A percentile compares a stretch with the other conserved stretches of the same genome.
phyloP scores from a whole-genome alignment of 2,888 invertebrate species.

The Cerastis leucographa region DNA sequence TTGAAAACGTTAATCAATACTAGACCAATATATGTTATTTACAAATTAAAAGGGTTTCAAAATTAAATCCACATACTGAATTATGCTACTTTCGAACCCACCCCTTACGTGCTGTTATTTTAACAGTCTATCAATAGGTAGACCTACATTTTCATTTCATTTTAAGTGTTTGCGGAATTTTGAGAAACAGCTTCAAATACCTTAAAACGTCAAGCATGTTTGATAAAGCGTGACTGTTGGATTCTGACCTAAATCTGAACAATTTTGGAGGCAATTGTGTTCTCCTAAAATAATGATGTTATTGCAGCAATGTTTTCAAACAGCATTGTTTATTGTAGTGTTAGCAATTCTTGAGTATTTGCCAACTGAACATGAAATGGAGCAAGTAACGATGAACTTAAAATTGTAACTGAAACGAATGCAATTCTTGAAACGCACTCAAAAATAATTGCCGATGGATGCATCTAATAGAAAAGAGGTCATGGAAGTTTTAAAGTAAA shows the following conservation, averaged over 20 bases:
- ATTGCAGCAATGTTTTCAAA: constrained; percentile 38
- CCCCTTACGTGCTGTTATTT: background rate
- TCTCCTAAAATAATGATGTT: constrained; percentile 47
- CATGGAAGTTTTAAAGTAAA: too few relatives aligned
- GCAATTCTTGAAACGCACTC: too few relatives aligned
- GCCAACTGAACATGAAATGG: constrained; percentile 44
- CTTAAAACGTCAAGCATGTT: constrained; percentile 69
- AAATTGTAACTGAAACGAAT: constrained; percentile 45
- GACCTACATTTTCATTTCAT: constrained; percentile 9
- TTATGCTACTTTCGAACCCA: background rate
- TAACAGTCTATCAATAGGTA: background rate
- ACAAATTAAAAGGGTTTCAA: background rate
- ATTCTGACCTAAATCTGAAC: constrained; percentile 61
- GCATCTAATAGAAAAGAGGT: too few relatives aligned
- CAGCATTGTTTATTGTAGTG: constrained; percentile 45
- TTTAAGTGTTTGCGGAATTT: constrained; percentile 50
- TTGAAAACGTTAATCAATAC: background rate
- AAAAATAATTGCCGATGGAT: too few relatives aligned
- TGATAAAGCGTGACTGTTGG: constrained; percentile 68
- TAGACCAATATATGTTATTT: background rate
- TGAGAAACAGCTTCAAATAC: constrained; percentile 46
- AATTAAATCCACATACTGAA: background rate
- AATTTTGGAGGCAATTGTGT: constrained; percentile 21
- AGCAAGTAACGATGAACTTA: constrained; percentile 46
- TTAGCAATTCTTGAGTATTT: constrained; percentile 45